A percentile compares a stretch with the other conserved stretches of the same genome.
Evolutionary conservation across 2,113 vertebrate species (phyloP).

Genomic region (Varanus komodoensis): DNA sequence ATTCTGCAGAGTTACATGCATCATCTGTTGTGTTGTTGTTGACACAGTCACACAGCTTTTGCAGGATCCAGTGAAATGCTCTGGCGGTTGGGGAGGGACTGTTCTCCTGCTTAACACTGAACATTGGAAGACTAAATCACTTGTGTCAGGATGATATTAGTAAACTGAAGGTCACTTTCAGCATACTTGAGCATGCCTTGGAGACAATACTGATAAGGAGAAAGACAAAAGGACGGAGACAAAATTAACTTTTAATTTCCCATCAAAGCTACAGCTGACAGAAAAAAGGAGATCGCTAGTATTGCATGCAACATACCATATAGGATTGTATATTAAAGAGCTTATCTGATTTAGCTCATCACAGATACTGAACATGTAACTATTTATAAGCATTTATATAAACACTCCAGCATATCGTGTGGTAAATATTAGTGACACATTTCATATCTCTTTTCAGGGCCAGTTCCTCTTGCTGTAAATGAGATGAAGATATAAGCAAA

Average conservation of each 20-base stretch:
- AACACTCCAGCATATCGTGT: slow-evolving; percentile 22
- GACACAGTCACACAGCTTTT: background rate
- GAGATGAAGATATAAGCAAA: slow-evolving; percentile 71
- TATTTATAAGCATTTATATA: slow-evolving; percentile 54
- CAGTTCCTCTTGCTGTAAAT: slow-evolving; percentile 61
- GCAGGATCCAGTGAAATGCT: slow-evolving; percentile 57
- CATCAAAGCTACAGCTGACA: slow-evolving; percentile 59
- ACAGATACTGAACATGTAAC: slow-evolving; percentile 47
- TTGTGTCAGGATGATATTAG: slow-evolving; percentile 73
- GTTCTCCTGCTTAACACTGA: slow-evolving; percentile 69
- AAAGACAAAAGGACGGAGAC: slow-evolving; percentile 74
- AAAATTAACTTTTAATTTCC: slow-evolving; percentile 79
- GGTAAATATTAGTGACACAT: slow-evolving; percentile 52
- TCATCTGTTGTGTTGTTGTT: background rate
- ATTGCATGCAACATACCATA: slow-evolving; percentile 44
- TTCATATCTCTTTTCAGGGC: slow-evolving; percentile 54
- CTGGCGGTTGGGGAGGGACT: slow-evolving; percentile 55
- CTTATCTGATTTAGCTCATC: slow-evolving; percentile 61
- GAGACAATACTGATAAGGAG: slow-evolving; percentile 75
- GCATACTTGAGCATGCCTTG: slow-evolving; percentile 67
- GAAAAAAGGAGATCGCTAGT: slow-evolving; percentile 46
- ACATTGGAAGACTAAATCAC: slow-evolving; percentile 72
- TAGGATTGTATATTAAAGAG: slow-evolving; percentile 54
- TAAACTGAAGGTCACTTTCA: slow-evolving; percentile 80
- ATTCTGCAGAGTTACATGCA: no score